Evolutionary conservation across 1,140 invertebrate genomes (phyloP), one percentile per base, ranked within the genome.

Genomic region (Solenopsis invicta): DNA sequence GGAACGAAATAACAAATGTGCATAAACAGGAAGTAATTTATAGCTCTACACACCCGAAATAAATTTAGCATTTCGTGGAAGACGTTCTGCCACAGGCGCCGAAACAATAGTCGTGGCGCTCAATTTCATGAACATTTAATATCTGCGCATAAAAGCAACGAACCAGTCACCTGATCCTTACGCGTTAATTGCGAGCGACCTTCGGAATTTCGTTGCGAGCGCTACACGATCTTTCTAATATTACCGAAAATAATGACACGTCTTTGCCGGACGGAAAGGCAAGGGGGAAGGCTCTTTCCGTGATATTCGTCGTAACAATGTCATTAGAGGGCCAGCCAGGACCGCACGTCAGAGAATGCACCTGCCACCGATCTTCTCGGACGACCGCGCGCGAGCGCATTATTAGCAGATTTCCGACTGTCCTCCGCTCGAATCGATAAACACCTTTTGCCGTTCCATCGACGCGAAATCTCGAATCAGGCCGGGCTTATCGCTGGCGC

Each of bases 341-440:
- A 74, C 69, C 54, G 29, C 52, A 48, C n/a, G 59, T 16, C 45
- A 37, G 75, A 59, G 48, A 41, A 54, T 41, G 85, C 88, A 85
- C 88, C 87, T 89, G 85, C 77, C 82, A 77, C 77, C 82, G 52
- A 37, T n/a, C 66, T 76, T 72, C 48, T 62, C 62, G 45, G 71
- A 56, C 24, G 87, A 67, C 21, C 50, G 8, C 41, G 41, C 41
- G 54, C 62, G 59, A 48, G 66, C 75, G 72, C 72, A 10, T 50
- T 89, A 86, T 89, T 89, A 89, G 54, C 69, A 34, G 76, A 89
- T 89, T 76, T 75, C 69, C 37, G 80, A 45, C 52, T 29, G 37
- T 66, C 54, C 80, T 59, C 37, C 21, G 16, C 3, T 71, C 52
- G 59, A 84, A 84, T 75, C 80, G 69, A 84, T 84, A 84, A 74